Evolutionary conservation across 2,797 vertebrate genomes (phyloP).

Genomic region (Poecilia picta): DNA sequence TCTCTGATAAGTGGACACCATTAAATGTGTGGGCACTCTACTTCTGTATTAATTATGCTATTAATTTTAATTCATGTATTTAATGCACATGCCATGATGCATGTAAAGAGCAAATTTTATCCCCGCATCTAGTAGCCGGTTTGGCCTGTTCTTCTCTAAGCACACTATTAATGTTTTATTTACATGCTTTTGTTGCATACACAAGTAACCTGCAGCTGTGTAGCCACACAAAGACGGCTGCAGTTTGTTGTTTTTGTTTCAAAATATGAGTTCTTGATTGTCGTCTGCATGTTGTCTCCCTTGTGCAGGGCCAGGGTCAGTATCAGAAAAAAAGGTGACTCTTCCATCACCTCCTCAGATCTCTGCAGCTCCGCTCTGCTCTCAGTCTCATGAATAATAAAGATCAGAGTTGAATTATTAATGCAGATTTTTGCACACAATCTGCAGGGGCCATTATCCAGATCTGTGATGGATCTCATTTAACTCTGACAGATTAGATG

Average conservation of each 20-base stretch:
- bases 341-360: conserved; percentile 12
- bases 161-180: background rate
- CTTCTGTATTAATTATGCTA: background rate
- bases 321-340: conserved; percentile 3
- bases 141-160: background rate
- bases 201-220: background rate
- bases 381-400: conserved; percentile 73
- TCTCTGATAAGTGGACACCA: background rate
- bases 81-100: background rate
- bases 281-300: background rate
- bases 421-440: conserved; percentile 81
- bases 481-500: conserved; percentile 74
- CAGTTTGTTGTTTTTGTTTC: background rate
- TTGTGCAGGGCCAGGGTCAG: background rate
- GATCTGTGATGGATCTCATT: conserved; percentile 76
- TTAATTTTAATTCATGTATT: background rate
- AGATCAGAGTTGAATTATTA: conserved; percentile 75
- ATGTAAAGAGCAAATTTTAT: background rate
- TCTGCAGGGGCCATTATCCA: conserved; percentile 76
- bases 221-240: background rate
- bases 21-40: background rate
- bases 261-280: background rate
- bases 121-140: background rate
- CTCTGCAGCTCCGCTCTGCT: conserved; percentile 18
- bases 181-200: background rate